Evolutionary conservation across 1,140 invertebrate species (phyloP).

Genomic region (Drosophila melanica): DNA sequence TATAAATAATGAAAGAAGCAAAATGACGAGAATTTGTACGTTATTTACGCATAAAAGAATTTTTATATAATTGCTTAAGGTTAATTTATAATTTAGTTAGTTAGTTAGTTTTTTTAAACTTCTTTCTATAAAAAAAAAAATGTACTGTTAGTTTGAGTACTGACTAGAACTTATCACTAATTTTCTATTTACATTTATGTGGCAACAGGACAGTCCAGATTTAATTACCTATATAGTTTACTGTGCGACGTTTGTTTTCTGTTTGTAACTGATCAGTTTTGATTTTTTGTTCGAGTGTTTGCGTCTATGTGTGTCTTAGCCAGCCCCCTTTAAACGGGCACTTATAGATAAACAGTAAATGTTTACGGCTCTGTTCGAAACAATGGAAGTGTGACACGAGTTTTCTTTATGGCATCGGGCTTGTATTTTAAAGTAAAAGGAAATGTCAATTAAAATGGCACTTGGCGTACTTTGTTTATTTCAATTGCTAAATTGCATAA

Average conservation of each 20-base stretch:
- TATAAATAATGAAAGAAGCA: no score
- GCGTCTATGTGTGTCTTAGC: background rate
- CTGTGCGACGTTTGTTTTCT: background rate
- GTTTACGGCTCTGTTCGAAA: constrained; percentile 22
- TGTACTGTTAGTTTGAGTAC: background rate
- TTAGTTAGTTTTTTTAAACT: no score
- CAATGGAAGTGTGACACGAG: constrained; percentile 10
- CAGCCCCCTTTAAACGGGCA: constrained; percentile 22
- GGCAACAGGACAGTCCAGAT: no score
- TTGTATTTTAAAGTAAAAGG: constrained; percentile 30
- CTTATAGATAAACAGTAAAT: constrained; percentile 31
- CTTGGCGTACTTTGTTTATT: constrained; percentile 11
- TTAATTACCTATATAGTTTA: no score
- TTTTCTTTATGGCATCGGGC: constrained; percentile 13
- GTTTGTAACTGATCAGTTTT: constrained; percentile 7
- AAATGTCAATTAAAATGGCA: constrained; percentile 31
- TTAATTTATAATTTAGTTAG: no score
- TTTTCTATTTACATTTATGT: no score
- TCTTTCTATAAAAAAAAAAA: no score
- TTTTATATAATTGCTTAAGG: no score
- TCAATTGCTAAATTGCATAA: background rate
- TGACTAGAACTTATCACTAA: no score
- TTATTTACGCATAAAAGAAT: no score
- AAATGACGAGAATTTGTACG: no score
- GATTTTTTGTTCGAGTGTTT: background rate